phyloP scores from a whole-genome alignment of 2,113 vertebrate genomes.

The Campylomormyrus numenius region DNA sequence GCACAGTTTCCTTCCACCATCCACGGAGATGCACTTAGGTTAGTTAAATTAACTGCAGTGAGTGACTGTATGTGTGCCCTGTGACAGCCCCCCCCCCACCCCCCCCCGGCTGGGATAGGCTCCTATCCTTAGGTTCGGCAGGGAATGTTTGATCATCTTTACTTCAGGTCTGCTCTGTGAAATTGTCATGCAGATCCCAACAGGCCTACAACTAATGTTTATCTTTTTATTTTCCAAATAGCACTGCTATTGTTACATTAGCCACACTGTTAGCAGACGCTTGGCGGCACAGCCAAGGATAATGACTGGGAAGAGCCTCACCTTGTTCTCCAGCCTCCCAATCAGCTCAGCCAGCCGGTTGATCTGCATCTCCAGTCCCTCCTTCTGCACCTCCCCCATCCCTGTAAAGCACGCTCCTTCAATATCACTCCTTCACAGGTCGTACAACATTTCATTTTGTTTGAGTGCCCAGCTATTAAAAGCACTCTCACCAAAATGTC shows the following conservation, averaged over 20 bases:
- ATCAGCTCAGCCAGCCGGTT: constrained; percentile 87
- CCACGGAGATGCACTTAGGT: background rate
- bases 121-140: background rate
- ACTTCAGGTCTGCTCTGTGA: background rate
- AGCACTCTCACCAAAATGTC: background rate
- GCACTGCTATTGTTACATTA: background rate
- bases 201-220: background rate
- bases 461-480: background rate
- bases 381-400: constrained; percentile 70
- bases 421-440: background rate
- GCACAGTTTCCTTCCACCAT: background rate
- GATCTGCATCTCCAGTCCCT: constrained; percentile 83
- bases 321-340: constrained; percentile 89
- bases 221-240: background rate
- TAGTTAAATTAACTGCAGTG: background rate
- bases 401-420: constrained; percentile 38
- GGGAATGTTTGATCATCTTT: background rate
- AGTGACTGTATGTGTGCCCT: background rate
- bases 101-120: background rate
- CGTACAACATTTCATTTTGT: background rate
- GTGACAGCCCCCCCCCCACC: background rate
- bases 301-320: constrained; percentile 34
- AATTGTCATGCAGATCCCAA: background rate
- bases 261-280: background rate
- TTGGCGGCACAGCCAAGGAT: background rate